Evolutionary conservation across 1,140 invertebrate species (phyloP), one percentile per base, ranked within the genome.

Genomic region (Charaxes varanes): DNA sequence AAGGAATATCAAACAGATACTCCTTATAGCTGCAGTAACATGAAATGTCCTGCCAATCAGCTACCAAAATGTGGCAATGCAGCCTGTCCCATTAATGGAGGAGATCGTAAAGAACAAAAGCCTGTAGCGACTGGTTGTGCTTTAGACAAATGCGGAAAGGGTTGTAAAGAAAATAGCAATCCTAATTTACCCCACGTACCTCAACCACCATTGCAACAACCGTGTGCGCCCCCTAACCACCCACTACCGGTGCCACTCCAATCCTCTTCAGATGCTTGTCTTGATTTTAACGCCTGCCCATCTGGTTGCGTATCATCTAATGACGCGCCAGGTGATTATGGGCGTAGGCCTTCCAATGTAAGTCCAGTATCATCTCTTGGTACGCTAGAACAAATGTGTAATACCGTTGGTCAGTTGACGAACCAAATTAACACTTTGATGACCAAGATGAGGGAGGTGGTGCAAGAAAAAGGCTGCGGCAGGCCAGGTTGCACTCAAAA

Each of bases 381-480:
- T 27, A 46, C 49, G 6, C 41, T 77, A 0, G 57, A 69, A 22
- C 46, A 69, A 42, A 73, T 77, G 64, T 77, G 69, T 27, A 58
- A 58, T 6, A 71, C 72, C 2, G 69, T 73, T 4, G 69, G 65
- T 0, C 59, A 69, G 8, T 40, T 77, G 19, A 51, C 67, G 2
- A 52, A 58, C 13, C 67, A 77, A 33, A 58, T 77, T 1, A 67
- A 69, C 7, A 46, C 46, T 7, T 32, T 77, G 8, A 73, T 73
- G 67, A 10, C 23, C 1, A 58, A 64, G 54, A 67, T 73, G 64
- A 68, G 49, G 28, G 34, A 61, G 10, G 35, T 31, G 0, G 45
- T 57, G 3, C 32, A 53, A 17, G 41, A 45, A 1, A 41, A 41
- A 11, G 19, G 24, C 0, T 11, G 33, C 6, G 36, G 28, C 3